Conservation (phyloP, 2,113 vertebrate genomes). For the Lagenorhynchus albirostris region DNA sequence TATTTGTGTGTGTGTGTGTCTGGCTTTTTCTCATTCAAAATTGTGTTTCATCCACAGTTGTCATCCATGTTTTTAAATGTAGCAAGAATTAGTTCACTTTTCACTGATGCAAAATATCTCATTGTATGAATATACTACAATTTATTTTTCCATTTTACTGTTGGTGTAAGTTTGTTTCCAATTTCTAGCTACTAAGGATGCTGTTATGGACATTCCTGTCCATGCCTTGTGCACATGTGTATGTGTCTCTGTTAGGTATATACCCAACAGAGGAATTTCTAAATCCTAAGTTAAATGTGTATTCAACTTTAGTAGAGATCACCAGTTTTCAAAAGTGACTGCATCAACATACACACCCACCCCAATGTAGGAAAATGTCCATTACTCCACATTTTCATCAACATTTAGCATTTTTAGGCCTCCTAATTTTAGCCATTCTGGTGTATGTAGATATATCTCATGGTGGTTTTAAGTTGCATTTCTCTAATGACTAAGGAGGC, state of each 20-base stretch:
- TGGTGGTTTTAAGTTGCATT: not conserved
- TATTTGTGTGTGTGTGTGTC: not conserved
- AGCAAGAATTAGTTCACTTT: not conserved
- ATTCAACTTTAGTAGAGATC: not conserved
- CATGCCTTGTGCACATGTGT: accelerated
- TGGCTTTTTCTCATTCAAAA: not conserved
- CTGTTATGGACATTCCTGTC: not conserved
- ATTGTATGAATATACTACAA: not conserved
- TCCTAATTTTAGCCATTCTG: not conserved
- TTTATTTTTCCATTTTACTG: not conserved
- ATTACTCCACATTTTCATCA: not conserved
- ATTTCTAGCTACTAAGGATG: not conserved
- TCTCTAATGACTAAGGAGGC: not conserved
- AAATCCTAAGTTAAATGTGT: not conserved
- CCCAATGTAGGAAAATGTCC: not conserved
- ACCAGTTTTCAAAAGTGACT: not conserved
- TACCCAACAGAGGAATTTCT: not conserved
- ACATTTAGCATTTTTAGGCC: not conserved
- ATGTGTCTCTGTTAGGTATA: not conserved
- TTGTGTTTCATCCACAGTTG: not conserved
- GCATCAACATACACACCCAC: not conserved
- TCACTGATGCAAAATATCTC: not conserved
- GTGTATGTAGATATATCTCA: too few relatives aligned
- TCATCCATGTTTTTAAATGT: not conserved
- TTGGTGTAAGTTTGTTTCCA: not conserved